A percentile compares a stretch with the other conserved stretches of the same genome.
These are phyloP conservation scores for Homarus americanus DNA, from an alignment of 1,140 invertebrate species.

Conservation along the genomic window DNA sequence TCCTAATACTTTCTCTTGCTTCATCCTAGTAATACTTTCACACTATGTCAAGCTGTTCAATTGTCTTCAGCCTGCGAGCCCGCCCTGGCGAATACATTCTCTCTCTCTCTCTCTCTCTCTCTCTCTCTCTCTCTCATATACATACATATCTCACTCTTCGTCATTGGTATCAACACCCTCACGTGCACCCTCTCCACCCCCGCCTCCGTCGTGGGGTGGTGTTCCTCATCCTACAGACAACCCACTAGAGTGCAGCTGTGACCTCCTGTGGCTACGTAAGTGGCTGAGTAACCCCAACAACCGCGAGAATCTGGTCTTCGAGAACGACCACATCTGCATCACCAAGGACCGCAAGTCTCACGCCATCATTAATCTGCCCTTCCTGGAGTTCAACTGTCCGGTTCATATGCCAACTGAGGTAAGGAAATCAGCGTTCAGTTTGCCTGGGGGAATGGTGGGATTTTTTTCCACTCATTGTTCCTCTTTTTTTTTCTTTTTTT, in stretches of 20 bases:
- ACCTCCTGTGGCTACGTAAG: conserved; percentile 90
- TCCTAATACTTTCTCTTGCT: neutral
- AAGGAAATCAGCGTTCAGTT: neutral
- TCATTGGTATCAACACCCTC: neutral
- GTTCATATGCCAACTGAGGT: neutral
- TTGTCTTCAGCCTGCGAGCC: too few relatives aligned
- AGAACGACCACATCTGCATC: conserved; percentile 61
- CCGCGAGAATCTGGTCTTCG: conserved; percentile 44
- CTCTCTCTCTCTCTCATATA: neutral
- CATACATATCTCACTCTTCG: neutral
- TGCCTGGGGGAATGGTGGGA: too few relatives aligned
- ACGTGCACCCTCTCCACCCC: neutral
- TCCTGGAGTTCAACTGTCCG: conserved; percentile 46
- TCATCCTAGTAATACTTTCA: too few relatives aligned
- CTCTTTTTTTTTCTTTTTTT: too few relatives aligned
- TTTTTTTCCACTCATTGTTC: too few relatives aligned
- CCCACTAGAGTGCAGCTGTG: conserved; percentile 91
- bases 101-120: neutral
- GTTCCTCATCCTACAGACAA: conserved; percentile 84
- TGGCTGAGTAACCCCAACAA: conserved; percentile 81
- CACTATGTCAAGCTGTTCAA: too few relatives aligned
- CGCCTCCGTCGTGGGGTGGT: neutral
- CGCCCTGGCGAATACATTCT: too few relatives aligned
- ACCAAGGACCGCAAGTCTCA: conserved; percentile 49
- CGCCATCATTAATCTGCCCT: conserved; percentile 34